Percentiles rank a stretch among this genome's conserved stretches.
These are phyloP conservation scores for Chaetura pelagica DNA, from an alignment of 2,113 vertebrate species.

Conservation along the genomic window DNA sequence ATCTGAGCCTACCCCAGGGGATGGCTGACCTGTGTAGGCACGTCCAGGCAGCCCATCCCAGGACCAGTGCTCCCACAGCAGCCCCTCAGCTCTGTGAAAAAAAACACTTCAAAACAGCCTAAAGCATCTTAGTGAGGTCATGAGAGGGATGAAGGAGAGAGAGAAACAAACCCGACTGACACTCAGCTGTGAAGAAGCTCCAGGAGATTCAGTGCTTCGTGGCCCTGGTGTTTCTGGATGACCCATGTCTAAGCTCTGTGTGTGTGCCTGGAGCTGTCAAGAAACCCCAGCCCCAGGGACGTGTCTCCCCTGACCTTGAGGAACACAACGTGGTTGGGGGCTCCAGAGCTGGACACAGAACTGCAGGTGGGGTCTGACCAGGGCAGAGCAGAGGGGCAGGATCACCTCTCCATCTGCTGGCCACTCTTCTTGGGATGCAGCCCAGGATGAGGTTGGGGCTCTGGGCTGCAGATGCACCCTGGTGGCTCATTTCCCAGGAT, in stretches of 20 bases:
- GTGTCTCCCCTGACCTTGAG: neutral
- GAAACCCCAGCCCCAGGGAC: neutral
- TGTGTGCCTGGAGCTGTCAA: neutral
- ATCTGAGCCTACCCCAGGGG: conserved; percentile 6
- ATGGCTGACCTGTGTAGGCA: conserved; percentile 16
- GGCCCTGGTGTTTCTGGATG: neutral
- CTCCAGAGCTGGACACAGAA: no score
- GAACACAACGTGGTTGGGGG: no score
- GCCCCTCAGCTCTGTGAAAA: neutral
- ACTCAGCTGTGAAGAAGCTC: neutral
- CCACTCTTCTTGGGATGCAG: no score
- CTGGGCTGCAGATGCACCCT: no score
- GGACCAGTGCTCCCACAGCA: neutral
- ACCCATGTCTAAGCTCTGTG: neutral
- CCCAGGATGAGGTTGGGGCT: no score
- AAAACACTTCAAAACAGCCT: neutral
- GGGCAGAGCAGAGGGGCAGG: no score
- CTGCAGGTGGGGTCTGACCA: no score
- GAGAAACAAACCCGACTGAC: neutral
- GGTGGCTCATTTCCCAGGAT: neutral
- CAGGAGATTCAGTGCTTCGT: neutral
- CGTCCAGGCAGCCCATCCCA: conserved; percentile 21
- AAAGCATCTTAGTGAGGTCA: neutral
- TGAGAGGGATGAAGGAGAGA: neutral
- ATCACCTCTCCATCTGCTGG: no score